Evolutionary conservation across 1,140 invertebrate species (phyloP).

Genomic region (Zelostemma sp.): DNA sequence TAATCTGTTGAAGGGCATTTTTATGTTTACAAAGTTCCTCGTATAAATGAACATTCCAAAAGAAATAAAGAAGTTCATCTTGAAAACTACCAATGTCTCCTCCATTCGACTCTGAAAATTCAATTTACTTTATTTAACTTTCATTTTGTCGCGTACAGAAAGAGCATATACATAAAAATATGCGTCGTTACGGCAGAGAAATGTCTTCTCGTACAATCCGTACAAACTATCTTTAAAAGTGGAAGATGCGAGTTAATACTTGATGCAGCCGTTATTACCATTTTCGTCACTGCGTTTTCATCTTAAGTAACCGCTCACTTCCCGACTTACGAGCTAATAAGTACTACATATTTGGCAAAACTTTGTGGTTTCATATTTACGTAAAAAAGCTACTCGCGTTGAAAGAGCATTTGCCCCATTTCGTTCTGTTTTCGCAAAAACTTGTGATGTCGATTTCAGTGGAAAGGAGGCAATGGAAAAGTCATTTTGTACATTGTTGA

Average conservation of each 20-base stretch:
- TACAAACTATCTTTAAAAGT: constrained; percentile 50
- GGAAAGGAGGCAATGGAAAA: constrained; percentile 10
- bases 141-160: constrained; percentile 67
- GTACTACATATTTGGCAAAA: constrained; percentile 71
- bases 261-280: too few relatives aligned
- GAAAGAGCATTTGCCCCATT: constrained; percentile 52
- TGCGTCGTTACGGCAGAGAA: constrained; percentile 66
- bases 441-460: constrained; percentile 4
- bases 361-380: constrained; percentile 60
- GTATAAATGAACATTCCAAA: too few relatives aligned
- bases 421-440: neutral
- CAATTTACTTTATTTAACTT: constrained; percentile 60
- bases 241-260: constrained; percentile 68
- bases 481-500: constrained; percentile 2
- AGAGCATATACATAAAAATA: constrained; percentile 72
- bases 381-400: constrained; percentile 69
- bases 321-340: constrained; percentile 65
- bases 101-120: constrained; percentile 40
- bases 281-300: constrained; percentile 41
- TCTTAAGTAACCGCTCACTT: constrained; percentile 38
- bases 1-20: too few relatives aligned
- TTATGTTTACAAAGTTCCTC: too few relatives aligned
- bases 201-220: constrained; percentile 49
- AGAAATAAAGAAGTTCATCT: neutral
- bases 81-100: neutral